These are phyloP conservation scores for Andricus grossulariae DNA, from an alignment of 1,140 invertebrate genomes.

Conservation along the genomic window DNA sequence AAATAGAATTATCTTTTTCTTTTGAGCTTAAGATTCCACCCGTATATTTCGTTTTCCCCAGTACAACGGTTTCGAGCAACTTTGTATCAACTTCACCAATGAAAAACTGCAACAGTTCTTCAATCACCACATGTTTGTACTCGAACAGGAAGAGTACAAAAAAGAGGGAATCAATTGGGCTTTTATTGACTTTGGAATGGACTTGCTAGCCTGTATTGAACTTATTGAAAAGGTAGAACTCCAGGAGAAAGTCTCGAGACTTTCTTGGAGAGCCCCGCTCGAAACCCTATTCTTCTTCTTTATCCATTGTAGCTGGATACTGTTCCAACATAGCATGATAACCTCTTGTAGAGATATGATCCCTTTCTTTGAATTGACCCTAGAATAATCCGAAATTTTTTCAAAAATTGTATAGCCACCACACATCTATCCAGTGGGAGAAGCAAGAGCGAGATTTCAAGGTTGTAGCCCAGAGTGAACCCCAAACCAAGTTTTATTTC, in stretches of 20 bases:
- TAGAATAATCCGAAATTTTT: not conserved
- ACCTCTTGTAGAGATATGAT: no score
- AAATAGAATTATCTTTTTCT: no score
- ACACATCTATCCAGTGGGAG: not conserved
- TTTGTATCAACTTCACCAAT: slow-evolving; percentile 99
- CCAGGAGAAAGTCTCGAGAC: slow-evolving; percentile 39
- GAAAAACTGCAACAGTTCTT: slow-evolving; percentile 98
- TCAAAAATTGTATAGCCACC: not conserved
- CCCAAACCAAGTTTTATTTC: not conserved
- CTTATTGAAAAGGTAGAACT: slow-evolving; percentile 94
- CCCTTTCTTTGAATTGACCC: not conserved
- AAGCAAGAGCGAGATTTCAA: not conserved
- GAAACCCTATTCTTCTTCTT: slow-evolving; percentile 28
- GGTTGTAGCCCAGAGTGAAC: not conserved
- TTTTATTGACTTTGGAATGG: slow-evolving; percentile 99
- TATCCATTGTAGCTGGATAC: no score
- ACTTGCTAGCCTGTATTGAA: slow-evolving; percentile 96
- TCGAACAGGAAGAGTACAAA: slow-evolving; percentile 98
- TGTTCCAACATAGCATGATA: no score
- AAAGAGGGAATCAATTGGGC: slow-evolving; percentile 95
- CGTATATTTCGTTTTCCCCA: slow-evolving; percentile 71
- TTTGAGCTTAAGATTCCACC: not conserved
- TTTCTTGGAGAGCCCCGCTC: slow-evolving; percentile 36
- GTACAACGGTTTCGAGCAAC: slow-evolving; percentile 98
- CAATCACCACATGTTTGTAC: slow-evolving; percentile 98